Base-by-base conservation (phyloP, 2,797 vertebrate species). In the Nyctibius grandis region DNA sequence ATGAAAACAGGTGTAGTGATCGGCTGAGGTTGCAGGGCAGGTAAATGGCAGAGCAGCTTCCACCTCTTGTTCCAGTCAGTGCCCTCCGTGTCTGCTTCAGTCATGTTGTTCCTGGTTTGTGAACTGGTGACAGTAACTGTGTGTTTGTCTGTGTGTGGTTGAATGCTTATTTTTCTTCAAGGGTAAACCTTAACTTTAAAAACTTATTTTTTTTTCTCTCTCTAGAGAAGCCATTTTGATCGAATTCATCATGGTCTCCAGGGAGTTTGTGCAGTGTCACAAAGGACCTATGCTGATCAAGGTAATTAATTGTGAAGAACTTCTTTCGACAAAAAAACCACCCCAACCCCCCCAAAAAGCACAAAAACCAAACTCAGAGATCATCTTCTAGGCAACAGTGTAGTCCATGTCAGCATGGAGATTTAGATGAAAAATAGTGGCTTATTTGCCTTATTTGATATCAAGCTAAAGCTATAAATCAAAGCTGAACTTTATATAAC, bases 211-310 rank as follows among this genome's bases (percentile, higher is more conserved):
- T 63, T 28, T 60, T 76, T 19, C 15, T 4, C 18, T 74, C 81
- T 90, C 18, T 96, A 99, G 99, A 98, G 98, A 93, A 98, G 98
- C 95, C 98, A 57, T 93, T 98, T 98, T 85, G 97, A 97, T 85
- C 97, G 98, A n/a, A 90, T 99, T 45, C 98, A 98, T 80, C 98
- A 98, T 97, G 99, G 99, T 75, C 96, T 99, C 56, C 99, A 98
- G 28, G 98, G 98, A 89, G 96, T 98, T 64, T 96, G 98, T 81
- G 98, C 96, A 5, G 92, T 98, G 80, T 98, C 98, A 11, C 97
- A 98, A 94, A 98, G 99, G 94, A 99, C 98, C 38, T 99, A 99
- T 10, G 97, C 99, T 6, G 99, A 99, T 96, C 99, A 99, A 97
- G 98, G 98, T 98, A 98, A 98, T 98, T 98, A 97, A 31, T 16